Evolutionary conservation across 2,888 invertebrate genomes (phyloP).

Genomic region (Melieria picta): DNA sequence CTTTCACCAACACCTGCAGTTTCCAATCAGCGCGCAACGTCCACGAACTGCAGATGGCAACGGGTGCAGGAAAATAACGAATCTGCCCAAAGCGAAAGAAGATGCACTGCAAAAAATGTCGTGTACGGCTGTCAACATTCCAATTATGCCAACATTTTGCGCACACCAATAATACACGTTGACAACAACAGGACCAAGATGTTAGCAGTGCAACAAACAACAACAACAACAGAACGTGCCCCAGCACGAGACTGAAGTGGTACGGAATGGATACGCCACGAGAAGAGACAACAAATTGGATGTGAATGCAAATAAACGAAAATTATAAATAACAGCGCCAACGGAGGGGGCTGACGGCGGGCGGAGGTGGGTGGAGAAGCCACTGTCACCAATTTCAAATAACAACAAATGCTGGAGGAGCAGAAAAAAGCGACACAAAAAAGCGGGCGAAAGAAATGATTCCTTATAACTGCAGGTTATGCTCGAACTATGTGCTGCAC

Average conservation of each 20-base stretch:
- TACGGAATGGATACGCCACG: conserved; percentile 29
- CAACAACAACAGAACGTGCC: conserved; percentile 13
- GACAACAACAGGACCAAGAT: conserved; percentile 50
- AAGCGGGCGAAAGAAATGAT: conserved; percentile 27
- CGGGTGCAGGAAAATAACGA: not conserved
- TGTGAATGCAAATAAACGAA: conserved; percentile 62
- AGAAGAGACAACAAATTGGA: conserved; percentile 55
- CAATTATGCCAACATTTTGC: conserved; percentile 61
- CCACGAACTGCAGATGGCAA: conserved; percentile 2
- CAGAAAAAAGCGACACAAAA: conserved; percentile 11
- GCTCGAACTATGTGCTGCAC: conserved; percentile 15
- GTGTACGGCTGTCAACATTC: conserved; percentile 61
- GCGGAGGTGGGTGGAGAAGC: conserved; percentile 27
- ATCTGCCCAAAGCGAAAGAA: conserved; percentile 1
- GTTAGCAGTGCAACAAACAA: conserved; percentile 26
- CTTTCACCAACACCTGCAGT: conserved; percentile 34
- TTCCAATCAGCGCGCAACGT: conserved; percentile 30
- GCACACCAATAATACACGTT: conserved; percentile 60
- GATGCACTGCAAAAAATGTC: conserved; percentile 3
- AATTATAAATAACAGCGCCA: conserved; percentile 56
- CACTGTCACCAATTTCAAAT: not conserved
- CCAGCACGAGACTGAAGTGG: conserved; percentile 10
- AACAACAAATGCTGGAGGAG: conserved; percentile 28
- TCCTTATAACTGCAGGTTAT: conserved; percentile 38
- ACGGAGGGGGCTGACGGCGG: conserved; percentile 34